These are phyloP conservation scores for Centropristis striata DNA, from an alignment of 2,113 vertebrate species.

Conservation along the genomic window DNA sequence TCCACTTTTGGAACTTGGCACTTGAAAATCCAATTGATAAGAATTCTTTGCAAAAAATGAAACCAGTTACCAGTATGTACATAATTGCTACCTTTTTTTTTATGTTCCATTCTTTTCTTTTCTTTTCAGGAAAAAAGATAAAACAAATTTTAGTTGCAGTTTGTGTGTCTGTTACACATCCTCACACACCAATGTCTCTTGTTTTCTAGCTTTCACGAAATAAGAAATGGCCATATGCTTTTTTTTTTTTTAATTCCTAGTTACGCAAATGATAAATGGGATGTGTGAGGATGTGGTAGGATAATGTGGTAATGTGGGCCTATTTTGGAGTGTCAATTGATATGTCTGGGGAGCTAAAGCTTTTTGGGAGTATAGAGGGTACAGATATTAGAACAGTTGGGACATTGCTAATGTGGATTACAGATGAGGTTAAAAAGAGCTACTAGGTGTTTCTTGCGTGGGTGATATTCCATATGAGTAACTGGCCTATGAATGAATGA, in stretches of 20 bases:
- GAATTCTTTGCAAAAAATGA: too few relatives aligned
- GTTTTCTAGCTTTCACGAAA: background rate
- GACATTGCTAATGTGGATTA: background rate
- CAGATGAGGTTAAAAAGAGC: background rate
- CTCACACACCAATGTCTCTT: background rate
- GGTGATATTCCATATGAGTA: background rate
- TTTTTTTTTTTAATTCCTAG: background rate
- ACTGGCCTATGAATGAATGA: background rate
- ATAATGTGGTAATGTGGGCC: background rate
- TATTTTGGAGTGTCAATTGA: constrained; percentile 4
- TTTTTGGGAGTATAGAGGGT: background rate
- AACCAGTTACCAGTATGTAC: background rate
- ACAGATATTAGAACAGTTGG: background rate
- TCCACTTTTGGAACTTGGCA: background rate
- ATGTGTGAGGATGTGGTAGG: background rate
- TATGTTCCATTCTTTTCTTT: constrained; percentile 6
- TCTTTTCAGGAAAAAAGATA: constrained; percentile 20
- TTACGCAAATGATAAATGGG: background rate
- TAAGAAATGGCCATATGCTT: background rate
- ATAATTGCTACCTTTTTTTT: constrained; percentile 6
- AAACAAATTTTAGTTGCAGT: constrained; percentile 16
- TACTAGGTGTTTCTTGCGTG: background rate
- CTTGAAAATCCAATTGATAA: too few relatives aligned
- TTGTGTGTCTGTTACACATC: background rate
- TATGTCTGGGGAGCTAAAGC: background rate